These are phyloP conservation scores for Brachionichthys hirsutus DNA, from an alignment of 2,113 vertebrate genomes.

Conservation along the genomic window DNA sequence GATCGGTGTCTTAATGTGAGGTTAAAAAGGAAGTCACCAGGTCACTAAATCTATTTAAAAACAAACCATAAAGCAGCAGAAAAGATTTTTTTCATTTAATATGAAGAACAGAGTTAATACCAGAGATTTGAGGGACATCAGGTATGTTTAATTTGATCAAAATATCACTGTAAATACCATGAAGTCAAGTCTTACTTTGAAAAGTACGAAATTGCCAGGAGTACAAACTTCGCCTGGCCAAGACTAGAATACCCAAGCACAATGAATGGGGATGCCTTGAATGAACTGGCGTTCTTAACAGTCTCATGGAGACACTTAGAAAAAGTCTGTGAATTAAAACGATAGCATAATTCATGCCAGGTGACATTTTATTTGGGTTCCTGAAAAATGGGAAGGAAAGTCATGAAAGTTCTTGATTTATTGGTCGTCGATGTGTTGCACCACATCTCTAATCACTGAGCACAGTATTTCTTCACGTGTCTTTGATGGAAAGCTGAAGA, in stretches of 20 bases:
- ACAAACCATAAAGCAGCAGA: too few relatives aligned
- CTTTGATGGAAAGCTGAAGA: background rate
- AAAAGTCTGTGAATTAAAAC: slow-evolving; percentile 19
- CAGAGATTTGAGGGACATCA: too few relatives aligned
- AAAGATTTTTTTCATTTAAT: too few relatives aligned
- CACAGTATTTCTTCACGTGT: background rate
- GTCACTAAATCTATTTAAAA: too few relatives aligned
- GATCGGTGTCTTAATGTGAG: too few relatives aligned
- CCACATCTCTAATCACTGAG: slow-evolving; percentile 2
- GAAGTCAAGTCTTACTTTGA: too few relatives aligned
- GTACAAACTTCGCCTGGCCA: background rate
- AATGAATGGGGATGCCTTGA: background rate
- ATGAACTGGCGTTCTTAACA: slow-evolving; percentile 19
- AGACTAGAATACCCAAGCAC: background rate
- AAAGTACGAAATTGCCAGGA: background rate
- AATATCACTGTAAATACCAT: background rate
- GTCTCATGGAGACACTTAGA: slow-evolving; percentile 8
- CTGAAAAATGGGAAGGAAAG: background rate
- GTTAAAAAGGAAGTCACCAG: too few relatives aligned
- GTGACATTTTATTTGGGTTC: slow-evolving; percentile 29
- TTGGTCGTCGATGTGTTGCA: background rate
- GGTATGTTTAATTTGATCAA: too few relatives aligned
- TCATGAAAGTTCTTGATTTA: background rate
- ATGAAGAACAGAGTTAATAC: too few relatives aligned
- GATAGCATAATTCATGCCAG: slow-evolving; percentile 4